phyloP scores from a whole-genome alignment of 2,113 vertebrate species.

The Accipiter virgatus region DNA sequence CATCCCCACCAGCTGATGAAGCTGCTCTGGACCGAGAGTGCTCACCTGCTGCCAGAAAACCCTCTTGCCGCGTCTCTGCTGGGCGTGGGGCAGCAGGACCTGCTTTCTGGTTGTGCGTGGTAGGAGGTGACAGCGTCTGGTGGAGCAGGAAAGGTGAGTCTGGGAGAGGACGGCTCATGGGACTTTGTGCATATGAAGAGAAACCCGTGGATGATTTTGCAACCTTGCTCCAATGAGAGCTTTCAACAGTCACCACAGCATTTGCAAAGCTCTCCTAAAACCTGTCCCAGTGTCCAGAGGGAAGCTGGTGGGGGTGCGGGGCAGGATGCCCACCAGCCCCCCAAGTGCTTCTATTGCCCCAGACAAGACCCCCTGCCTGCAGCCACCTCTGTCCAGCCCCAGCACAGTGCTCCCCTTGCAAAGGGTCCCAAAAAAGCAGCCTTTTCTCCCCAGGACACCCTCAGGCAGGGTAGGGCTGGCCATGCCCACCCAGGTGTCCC shows the following conservation, averaged over 20 bases:
- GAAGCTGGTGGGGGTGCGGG: accelerated
- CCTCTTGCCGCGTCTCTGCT: not conserved
- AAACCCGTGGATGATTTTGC: conserved; percentile 4
- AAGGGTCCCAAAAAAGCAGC: not conserved
- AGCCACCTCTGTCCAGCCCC: no score
- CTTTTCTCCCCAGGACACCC: no score
- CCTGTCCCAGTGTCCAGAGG: not conserved
- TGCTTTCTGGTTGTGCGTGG: not conserved
- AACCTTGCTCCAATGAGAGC: not conserved
- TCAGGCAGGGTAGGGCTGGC: not conserved
- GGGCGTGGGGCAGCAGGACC: not conserved
- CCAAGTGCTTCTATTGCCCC: not conserved
- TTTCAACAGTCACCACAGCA: not conserved
- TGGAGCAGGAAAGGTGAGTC: conserved; percentile 52
- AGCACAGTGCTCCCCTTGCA: accelerated
- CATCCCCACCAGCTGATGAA: not conserved
- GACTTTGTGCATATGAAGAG: not conserved
- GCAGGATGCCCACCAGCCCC: not conserved
- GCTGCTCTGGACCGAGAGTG: accelerated
- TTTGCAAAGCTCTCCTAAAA: not conserved
- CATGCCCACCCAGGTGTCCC: not conserved
- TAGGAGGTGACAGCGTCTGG: not conserved
- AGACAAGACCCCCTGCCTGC: no score
- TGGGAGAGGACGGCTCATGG: not conserved
- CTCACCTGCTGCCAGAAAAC: not conserved